Evolutionary conservation across 92 coral and sea anemone genomes (phyloP).

Genomic region (Micromussa lordhowensis): DNA sequence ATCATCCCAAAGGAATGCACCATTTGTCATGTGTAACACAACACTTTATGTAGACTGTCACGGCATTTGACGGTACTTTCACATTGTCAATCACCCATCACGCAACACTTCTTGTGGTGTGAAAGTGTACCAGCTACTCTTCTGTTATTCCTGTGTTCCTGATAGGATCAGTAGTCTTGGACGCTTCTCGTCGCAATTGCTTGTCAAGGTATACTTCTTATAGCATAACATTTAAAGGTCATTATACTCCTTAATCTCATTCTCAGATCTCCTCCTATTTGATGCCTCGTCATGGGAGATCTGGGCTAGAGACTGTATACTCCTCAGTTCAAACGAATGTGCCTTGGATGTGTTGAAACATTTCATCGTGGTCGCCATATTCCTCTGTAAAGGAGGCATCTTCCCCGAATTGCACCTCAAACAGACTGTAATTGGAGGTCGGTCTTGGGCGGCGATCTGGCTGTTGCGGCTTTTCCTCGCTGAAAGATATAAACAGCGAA

Average conservation of each 20-base stretch:
- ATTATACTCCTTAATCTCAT: too few relatives aligned
- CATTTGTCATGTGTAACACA: background rate
- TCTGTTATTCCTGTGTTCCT: background rate
- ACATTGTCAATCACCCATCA: background rate
- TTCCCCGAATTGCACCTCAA: conserved; percentile 22
- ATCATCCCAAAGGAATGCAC: too few relatives aligned
- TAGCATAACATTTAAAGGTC: background rate
- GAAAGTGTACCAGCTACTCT: background rate
- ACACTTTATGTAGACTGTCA: background rate
- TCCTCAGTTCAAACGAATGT: conserved; percentile 2
- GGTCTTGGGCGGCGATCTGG: conserved; percentile 8
- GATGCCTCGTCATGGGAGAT: too few relatives aligned
- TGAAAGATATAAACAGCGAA: background rate
- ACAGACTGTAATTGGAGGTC: conserved; percentile 11
- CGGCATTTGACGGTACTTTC: too few relatives aligned
- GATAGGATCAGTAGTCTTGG: background rate
- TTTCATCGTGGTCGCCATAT: conserved; percentile 9
- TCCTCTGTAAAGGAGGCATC: conserved; percentile 38
- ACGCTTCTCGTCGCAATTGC: background rate
- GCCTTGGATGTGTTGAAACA: background rate
- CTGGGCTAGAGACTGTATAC: too few relatives aligned
- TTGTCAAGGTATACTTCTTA: background rate
- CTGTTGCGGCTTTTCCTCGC: background rate
- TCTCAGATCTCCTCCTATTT: too few relatives aligned
- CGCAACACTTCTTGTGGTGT: background rate